These are phyloP conservation scores for Scaptomyza graminum DNA, from an alignment of 1,140 invertebrate genomes.

Conservation along the genomic window DNA sequence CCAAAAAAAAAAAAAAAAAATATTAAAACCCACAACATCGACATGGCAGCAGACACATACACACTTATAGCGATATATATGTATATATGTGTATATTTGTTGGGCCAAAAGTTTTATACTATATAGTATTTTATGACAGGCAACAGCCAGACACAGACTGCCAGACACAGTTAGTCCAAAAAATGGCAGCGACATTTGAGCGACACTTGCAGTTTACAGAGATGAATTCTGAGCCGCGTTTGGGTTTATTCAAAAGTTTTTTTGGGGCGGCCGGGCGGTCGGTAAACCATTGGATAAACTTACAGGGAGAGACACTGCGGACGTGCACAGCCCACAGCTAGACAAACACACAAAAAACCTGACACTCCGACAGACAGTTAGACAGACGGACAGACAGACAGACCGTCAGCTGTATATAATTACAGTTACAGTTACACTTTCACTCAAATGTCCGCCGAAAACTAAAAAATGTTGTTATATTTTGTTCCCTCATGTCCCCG, in stretches of 20 bases:
- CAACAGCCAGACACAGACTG: slow-evolving; percentile 37
- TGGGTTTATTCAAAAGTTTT: not conserved
- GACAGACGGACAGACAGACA: slow-evolving; percentile 40
- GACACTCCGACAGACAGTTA: slow-evolving; percentile 15
- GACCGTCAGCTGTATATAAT: slow-evolving; percentile 72
- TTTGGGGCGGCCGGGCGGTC: slow-evolving; percentile 18
- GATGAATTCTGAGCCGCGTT: slow-evolving; percentile 21
- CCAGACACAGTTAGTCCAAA: slow-evolving; percentile 18
- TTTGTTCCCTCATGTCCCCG: slow-evolving; percentile 40
- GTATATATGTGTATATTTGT: slow-evolving; percentile 20
- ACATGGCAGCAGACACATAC: slow-evolving; percentile 28
- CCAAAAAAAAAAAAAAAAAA: too few species aligned
- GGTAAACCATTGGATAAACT: slow-evolving; percentile 60
- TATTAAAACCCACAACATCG: slow-evolving; percentile 34
- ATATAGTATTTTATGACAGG: slow-evolving; percentile 76
- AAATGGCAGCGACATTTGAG: slow-evolving; percentile 70
- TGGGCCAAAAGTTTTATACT: slow-evolving; percentile 65
- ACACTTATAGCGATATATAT: slow-evolving; percentile 10
- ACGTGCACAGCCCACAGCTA: slow-evolving; percentile 38
- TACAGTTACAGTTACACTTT: slow-evolving; percentile 79
- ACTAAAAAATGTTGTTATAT: not conserved
- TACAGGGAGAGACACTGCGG: slow-evolving; percentile 34
- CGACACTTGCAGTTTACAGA: slow-evolving; percentile 70
- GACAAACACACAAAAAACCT: slow-evolving; percentile 18
- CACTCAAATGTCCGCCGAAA: slow-evolving; percentile 51